Percentiles rank a stretch among this genome's conserved stretches.
phyloP scores from a whole-genome alignment of 2,797 vertebrate species.

The Xiphophorus birchmanni region DNA sequence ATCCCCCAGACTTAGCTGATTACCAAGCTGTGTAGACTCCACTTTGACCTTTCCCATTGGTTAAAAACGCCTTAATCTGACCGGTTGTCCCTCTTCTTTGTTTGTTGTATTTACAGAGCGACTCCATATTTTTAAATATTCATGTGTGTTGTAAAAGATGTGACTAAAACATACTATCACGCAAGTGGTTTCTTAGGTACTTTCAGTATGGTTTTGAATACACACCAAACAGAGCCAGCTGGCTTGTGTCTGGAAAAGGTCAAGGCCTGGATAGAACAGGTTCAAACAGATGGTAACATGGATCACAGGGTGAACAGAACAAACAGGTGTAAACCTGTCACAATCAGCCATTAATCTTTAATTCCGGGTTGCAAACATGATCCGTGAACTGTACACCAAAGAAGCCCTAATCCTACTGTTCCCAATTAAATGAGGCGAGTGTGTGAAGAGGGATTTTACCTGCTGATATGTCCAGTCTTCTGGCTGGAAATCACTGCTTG shows the following conservation, averaged over 20 bases:
- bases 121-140: neutral
- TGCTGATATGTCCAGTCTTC: conserved; percentile 91
- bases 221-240: conserved; percentile 41
- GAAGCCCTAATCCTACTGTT: neutral
- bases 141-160: neutral
- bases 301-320: conserved; percentile 50
- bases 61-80: conserved; percentile 31
- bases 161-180: neutral
- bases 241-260: conserved; percentile 43
- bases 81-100: neutral
- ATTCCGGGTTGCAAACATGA: neutral
- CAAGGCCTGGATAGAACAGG: conserved; percentile 24
- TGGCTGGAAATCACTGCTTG: conserved; percentile 89
- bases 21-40: conserved; percentile 32
- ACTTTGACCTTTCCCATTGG: conserved; percentile 18
- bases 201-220: conserved; percentile 22
- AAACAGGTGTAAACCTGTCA: conserved; percentile 47
- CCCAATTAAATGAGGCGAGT: neutral
- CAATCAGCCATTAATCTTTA: conserved; percentile 5
- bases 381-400: neutral
- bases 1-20: conserved; percentile 52
- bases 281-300: conserved; percentile 70
- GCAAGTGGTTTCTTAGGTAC: neutral
- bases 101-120: neutral
- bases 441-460: conserved; percentile 69